Percentiles rank a stretch among this genome's conserved stretches.
These are phyloP conservation scores for Lethrus apterus DNA, from an alignment of 1,140 invertebrate species.

Conservation along the genomic window DNA sequence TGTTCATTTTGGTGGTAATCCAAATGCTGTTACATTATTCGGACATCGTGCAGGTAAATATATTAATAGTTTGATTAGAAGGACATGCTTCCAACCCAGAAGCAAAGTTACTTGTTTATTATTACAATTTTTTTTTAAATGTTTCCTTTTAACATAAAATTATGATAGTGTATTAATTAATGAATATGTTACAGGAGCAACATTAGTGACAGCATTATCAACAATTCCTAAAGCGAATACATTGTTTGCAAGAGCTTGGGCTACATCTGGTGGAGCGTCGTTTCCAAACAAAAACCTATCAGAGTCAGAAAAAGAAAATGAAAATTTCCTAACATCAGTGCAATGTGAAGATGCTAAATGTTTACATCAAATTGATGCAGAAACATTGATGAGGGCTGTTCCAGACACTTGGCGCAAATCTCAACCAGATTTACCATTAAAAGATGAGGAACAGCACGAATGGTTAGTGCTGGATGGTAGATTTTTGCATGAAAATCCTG, in stretches of 20 bases:
- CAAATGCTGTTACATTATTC: slow-evolving; percentile 65
- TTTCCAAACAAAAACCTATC: slow-evolving; percentile 55
- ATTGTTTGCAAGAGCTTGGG: slow-evolving; percentile 63
- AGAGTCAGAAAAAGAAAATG: slow-evolving; percentile 53
- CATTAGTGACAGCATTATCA: slow-evolving; percentile 63
- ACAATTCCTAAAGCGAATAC: slow-evolving; percentile 49
- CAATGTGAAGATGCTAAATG: slow-evolving; percentile 52
- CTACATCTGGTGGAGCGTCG: slow-evolving; percentile 62
- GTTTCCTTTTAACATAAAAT: too few species aligned
- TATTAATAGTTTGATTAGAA: too few species aligned
- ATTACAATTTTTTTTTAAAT: too few species aligned
- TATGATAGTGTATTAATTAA: too few species aligned
- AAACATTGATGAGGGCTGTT: slow-evolving; percentile 57
- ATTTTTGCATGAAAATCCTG: slow-evolving; percentile 56
- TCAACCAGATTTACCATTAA: slow-evolving; percentile 51
- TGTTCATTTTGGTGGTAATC: slow-evolving; percentile 74
- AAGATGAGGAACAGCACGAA: slow-evolving; percentile 54
- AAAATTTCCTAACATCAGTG: slow-evolving; percentile 49
- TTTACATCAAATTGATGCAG: slow-evolving; percentile 50
- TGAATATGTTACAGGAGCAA: slow-evolving; percentile 54
- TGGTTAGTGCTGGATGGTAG: slow-evolving; percentile 69
- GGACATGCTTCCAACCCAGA: too few species aligned
- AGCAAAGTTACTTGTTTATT: too few species aligned
- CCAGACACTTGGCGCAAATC: slow-evolving; percentile 61
- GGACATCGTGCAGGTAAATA: slow-evolving; percentile 64